Conservation (phyloP, 2,888 invertebrate species). For the Platycheirus rosarum region DNA sequence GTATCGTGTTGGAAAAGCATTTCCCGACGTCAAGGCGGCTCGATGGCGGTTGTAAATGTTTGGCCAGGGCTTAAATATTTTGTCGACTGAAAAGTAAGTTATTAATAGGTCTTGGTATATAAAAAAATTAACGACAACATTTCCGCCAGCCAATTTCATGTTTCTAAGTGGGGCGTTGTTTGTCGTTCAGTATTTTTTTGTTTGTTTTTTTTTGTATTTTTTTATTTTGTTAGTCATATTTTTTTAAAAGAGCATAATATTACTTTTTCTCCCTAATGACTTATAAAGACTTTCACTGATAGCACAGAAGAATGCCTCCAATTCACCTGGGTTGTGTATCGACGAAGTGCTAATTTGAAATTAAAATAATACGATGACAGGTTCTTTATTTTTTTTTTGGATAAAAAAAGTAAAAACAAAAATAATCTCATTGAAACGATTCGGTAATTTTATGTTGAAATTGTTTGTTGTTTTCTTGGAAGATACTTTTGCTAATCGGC, state of each 20-base stretch:
- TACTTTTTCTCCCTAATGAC: constrained; percentile 37
- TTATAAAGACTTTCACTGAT: constrained; percentile 58
- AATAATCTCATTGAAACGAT: too few species aligned
- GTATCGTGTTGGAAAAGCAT: constrained; percentile 42
- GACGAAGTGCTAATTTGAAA: constrained; percentile 36
- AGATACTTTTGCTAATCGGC: constrained; percentile 29
- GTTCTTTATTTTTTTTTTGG: not conserved
- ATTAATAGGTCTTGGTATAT: not conserved
- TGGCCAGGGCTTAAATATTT: constrained; percentile 29
- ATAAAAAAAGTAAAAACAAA: not conserved
- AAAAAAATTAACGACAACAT: too few species aligned
- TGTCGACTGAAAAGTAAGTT: constrained; percentile 47
- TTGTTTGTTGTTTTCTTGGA: constrained; percentile 46
- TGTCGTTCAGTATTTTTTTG: not conserved
- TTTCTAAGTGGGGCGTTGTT: constrained; percentile 3
- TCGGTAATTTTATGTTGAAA: constrained; percentile 42
- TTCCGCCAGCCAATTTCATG: not conserved
- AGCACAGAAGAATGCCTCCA: not conserved
- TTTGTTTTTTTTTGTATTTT: not conserved
- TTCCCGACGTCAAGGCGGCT: constrained; percentile 11
- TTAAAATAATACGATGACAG: not conserved
- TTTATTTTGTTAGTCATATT: not conserved
- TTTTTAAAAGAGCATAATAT: constrained; percentile 15
- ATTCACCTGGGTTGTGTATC: not conserved
- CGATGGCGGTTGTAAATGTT: not conserved